These are phyloP conservation scores for Gasterosteus nipponicus DNA, from an alignment of 2,113 vertebrate genomes.

Conservation along the genomic window DNA sequence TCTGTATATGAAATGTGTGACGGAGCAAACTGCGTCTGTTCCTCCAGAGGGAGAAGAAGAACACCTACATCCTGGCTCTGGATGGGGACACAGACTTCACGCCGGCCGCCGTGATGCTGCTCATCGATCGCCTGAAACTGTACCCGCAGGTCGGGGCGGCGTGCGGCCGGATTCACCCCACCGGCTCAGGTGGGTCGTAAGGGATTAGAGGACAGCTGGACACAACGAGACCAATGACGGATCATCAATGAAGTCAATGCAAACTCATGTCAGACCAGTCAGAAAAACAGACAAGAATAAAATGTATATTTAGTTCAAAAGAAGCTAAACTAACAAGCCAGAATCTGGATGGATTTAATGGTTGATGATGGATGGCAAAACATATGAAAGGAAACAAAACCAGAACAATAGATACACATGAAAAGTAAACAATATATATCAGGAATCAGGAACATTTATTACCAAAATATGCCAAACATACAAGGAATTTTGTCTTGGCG, in stretches of 20 bases:
- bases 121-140: slow-evolving; percentile 78
- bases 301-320: not conserved
- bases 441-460: too few species aligned
- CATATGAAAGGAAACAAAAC: too few species aligned
- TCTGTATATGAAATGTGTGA: not conserved
- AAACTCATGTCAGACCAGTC: not conserved
- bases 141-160: slow-evolving; percentile 80
- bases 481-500: too few species aligned
- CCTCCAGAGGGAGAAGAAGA: slow-evolving; percentile 71
- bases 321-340: slow-evolving; percentile 6
- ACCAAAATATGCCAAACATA: too few species aligned
- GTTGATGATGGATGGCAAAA: not conserved
- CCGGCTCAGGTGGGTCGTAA: slow-evolving; percentile 71
- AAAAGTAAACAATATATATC: too few species aligned
- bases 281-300: not conserved
- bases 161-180: slow-evolving; percentile 83
- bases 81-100: slow-evolving; percentile 85
- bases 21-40: not conserved
- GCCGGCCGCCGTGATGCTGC: slow-evolving; percentile 77
- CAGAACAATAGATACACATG: too few species aligned
- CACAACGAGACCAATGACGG: too few species aligned
- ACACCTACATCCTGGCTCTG: slow-evolving; percentile 80
- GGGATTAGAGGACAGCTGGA: not conserved
- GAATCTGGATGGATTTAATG: not conserved
- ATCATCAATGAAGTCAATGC: not conserved